phyloP scores from a whole-genome alignment of 1,140 invertebrate species.

The Phymorhynchus buccinoides region DNA sequence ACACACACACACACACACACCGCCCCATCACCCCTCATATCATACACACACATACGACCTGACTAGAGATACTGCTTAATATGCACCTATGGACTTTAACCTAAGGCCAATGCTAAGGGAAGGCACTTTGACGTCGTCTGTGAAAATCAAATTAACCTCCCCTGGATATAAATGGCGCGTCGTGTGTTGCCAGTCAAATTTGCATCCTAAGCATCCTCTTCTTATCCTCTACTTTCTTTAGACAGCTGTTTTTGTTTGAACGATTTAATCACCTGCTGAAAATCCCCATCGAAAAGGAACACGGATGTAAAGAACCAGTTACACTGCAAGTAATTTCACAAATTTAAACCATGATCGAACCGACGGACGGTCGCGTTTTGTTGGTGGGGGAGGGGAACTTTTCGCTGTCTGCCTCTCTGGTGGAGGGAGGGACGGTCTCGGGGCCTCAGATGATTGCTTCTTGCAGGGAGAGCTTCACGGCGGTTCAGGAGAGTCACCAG shows the following conservation, averaged over 20 bases:
- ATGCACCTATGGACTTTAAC: too few species aligned
- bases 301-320: neutral
- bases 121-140: too few species aligned
- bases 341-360: slow-evolving; percentile 37
- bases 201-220: neutral
- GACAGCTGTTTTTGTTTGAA: neutral
- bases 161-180: too few species aligned
- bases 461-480: slow-evolving; percentile 60
- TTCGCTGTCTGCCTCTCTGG: slow-evolving; percentile 76
- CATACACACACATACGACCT: neutral
- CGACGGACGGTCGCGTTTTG: slow-evolving; percentile 52
- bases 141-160: too few species aligned
- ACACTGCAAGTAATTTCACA: too few species aligned
- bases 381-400: slow-evolving; percentile 79
- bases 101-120: too few species aligned
- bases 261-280: neutral
- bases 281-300: neutral
- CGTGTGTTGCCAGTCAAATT: too few species aligned
- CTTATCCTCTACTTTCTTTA: neutral
- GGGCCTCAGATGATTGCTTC: slow-evolving; percentile 61
- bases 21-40: too few species aligned
- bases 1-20: neutral
- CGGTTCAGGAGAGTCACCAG: slow-evolving; percentile 61
- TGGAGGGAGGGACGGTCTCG: slow-evolving; percentile 48
- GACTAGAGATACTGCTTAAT: neutral